phyloP scores from a whole-genome alignment of 2,113 vertebrate genomes.

The Galbula dea region DNA sequence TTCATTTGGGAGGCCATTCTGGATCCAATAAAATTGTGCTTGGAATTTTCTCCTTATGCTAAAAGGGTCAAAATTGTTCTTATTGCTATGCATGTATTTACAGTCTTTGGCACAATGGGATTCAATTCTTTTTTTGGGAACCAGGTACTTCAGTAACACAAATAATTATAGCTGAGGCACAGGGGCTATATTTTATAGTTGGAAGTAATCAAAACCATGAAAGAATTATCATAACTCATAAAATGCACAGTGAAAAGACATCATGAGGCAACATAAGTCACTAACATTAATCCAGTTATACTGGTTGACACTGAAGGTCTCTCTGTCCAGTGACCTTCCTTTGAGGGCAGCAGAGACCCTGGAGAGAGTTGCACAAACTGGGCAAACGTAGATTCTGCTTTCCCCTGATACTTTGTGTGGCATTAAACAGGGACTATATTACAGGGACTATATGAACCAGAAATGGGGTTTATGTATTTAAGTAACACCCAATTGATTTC shows the following conservation, averaged over 20 bases:
- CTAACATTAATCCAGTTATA: not conserved
- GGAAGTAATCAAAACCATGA: not conserved
- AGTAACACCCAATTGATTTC: not conserved
- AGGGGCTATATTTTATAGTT: not conserved
- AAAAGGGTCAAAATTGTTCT: not conserved
- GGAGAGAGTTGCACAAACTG: not conserved
- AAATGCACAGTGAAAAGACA: not conserved
- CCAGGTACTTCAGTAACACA: not conserved
- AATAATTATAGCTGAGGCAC: not conserved
- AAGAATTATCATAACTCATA: not conserved
- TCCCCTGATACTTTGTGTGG: not conserved
- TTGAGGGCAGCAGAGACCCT: not conserved
- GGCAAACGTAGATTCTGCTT: not conserved
- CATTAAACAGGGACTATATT: not conserved
- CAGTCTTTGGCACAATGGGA: not conserved
- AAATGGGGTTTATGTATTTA: not conserved
- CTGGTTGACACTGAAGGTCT: not conserved
- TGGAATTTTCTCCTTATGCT: not conserved
- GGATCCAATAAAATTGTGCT: not conserved
- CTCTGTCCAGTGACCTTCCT: not conserved
- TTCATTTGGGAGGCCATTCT: not conserved
- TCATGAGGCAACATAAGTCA: not conserved
- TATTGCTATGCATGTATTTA: not conserved
- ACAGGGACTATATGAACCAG: not conserved
- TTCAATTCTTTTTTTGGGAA: not conserved